phyloP scores from a whole-genome alignment of 2,113 vertebrate species.

The Indicator maculatus region DNA sequence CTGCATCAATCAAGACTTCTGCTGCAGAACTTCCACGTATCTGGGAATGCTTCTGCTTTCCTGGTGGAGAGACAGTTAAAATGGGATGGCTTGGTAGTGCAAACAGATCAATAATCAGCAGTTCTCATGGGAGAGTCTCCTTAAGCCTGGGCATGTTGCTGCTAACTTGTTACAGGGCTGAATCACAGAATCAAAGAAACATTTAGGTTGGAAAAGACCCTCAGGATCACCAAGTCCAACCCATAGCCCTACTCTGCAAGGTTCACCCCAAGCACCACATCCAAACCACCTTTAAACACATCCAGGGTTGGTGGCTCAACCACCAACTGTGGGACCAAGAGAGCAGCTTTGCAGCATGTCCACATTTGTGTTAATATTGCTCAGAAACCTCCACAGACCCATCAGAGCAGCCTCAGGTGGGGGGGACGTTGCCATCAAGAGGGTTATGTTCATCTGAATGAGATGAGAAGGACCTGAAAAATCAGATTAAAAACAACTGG shows the following conservation, averaged over 20 bases:
- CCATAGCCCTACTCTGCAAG: too few relatives aligned
- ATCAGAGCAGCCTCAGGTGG: neutral
- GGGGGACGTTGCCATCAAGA: neutral
- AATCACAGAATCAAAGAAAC: too few relatives aligned
- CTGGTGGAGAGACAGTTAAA: neutral
- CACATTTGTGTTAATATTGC: neutral
- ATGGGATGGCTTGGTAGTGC: too few relatives aligned
- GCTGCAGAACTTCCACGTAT: neutral
- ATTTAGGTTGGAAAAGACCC: too few relatives aligned
- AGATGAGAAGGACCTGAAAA: neutral
- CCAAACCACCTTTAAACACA: too few relatives aligned
- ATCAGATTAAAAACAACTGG: neutral
- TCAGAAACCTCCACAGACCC: neutral
- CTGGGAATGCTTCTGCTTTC: neutral
- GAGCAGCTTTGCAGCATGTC: rapidly evolving
- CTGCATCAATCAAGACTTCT: neutral
- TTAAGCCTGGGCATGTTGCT: neutral
- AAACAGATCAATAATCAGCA: neutral
- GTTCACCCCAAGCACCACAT: too few relatives aligned
- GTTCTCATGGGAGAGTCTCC: neutral
- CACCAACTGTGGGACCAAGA: neutral
- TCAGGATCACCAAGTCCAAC: too few relatives aligned
- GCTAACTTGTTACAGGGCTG: neutral
- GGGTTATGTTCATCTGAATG: neutral
- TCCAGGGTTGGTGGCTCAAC: too few relatives aligned